Evolutionary conservation across 2,113 vertebrate genomes (phyloP).

Genomic region (Etheostoma cragini): DNA sequence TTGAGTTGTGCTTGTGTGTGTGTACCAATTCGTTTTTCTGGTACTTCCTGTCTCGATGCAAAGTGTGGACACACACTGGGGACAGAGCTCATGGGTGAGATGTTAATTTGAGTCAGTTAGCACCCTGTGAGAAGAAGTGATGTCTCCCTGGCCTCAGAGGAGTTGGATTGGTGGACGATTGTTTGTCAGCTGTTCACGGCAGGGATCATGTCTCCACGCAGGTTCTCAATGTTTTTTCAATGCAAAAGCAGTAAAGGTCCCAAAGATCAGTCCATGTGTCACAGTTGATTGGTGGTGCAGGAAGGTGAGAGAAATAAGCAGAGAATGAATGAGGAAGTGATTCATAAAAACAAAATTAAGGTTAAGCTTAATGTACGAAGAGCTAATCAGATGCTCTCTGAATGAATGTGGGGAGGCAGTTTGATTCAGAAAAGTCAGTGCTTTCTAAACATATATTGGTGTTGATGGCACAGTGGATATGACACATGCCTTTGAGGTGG

Average conservation of each 20-base stretch:
- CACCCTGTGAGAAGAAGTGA: constrained; percentile 59
- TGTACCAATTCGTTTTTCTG: not conserved
- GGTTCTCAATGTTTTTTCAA: constrained; percentile 63
- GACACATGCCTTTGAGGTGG: no score
- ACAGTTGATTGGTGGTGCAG: not conserved
- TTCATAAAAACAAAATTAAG: not conserved
- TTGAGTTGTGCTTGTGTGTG: not conserved
- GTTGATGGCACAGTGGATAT: no score
- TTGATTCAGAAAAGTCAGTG: constrained; percentile 10
- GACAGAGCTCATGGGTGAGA: constrained; percentile 56
- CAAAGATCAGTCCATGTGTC: not conserved
- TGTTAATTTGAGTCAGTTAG: constrained; percentile 51
- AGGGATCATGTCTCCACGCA: constrained; percentile 45
- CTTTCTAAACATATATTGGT: constrained; percentile 2
- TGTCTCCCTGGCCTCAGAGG: constrained; percentile 36
- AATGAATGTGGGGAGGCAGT: not conserved
- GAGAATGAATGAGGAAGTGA: not conserved
- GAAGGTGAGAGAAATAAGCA: constrained; percentile 19
- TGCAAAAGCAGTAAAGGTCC: constrained; percentile 56
- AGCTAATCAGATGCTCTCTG: constrained; percentile 2
- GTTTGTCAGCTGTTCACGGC: constrained; percentile 50
- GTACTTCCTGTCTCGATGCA: constrained; percentile 58
- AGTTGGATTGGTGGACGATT: constrained; percentile 34
- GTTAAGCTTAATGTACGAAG: not conserved
- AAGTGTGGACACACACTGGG: constrained; percentile 23